Percentiles rank a stretch among this genome's conserved stretches.
phyloP scores from a whole-genome alignment of 2,113 vertebrate species.

The Pteropus alecto region DNA sequence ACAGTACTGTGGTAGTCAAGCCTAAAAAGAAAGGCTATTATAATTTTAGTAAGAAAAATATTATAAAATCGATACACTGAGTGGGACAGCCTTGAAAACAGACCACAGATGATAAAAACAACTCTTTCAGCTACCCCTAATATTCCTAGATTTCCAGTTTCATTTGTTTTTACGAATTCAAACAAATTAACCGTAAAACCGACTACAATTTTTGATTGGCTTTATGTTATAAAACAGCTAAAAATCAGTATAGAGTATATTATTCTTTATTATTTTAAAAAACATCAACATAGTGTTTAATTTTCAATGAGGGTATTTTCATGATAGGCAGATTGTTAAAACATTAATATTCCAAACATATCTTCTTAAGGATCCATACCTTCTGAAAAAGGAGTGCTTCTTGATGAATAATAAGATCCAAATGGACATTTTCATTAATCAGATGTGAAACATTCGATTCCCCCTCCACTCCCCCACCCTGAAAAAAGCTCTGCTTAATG shows the following conservation, averaged over 20 bases:
- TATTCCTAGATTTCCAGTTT: not conserved
- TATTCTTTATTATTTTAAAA: not conserved
- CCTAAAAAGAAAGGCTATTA: not conserved
- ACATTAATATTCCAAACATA: not conserved
- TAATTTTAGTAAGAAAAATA: constrained; percentile 3
- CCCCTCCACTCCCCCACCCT: not conserved
- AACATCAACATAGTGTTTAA: not conserved
- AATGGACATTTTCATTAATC: not conserved
- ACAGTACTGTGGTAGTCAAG: not conserved
- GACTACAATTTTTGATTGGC: not conserved
- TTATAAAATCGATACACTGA: not conserved
- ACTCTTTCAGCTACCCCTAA: not conserved
- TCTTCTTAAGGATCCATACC: not conserved
- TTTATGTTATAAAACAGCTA: not conserved
- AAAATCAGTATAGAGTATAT: not conserved
- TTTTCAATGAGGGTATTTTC: not conserved
- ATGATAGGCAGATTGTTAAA: not conserved
- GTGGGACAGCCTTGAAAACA: not conserved
- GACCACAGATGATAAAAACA: not conserved
- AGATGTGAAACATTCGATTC: not conserved
- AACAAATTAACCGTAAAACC: not conserved
- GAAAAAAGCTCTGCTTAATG: not conserved
- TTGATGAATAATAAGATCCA: not conserved
- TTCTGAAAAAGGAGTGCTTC: not conserved
- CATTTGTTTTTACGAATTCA: not conserved